These are phyloP conservation scores for Columba livia DNA, from an alignment of 2,113 vertebrate species.

Conservation along the genomic window DNA sequence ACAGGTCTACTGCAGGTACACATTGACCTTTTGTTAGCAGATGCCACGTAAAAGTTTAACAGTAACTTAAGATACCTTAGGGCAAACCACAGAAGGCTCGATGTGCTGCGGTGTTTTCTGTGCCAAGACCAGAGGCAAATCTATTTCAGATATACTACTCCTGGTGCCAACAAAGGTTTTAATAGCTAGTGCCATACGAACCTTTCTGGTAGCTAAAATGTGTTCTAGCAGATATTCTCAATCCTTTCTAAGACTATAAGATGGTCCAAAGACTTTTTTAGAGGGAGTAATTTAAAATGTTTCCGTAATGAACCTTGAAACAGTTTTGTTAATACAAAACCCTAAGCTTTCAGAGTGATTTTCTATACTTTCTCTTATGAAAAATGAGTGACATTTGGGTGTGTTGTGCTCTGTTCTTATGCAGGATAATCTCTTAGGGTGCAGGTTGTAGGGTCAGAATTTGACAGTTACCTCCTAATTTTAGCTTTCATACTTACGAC, in stretches of 20 bases:
- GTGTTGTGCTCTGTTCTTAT: neutral
- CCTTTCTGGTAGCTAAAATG: neutral
- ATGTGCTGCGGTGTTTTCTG: neutral
- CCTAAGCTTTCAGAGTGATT: neutral
- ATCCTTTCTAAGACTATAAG: neutral
- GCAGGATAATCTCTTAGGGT: neutral
- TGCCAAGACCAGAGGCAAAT: neutral
- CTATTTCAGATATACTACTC: neutral
- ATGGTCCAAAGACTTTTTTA: neutral
- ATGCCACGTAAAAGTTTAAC: too few species aligned
- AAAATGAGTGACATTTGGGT: neutral
- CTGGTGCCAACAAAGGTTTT: neutral
- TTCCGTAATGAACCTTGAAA: neutral
- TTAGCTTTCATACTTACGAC: neutral
- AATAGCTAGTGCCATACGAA: neutral
- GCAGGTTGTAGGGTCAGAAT: neutral
- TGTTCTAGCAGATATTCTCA: neutral
- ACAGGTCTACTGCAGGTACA: neutral
- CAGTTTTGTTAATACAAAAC: neutral
- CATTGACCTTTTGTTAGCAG: too few species aligned
- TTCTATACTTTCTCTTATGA: neutral
- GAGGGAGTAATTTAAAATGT: neutral
- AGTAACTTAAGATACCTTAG: too few species aligned
- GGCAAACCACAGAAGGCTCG: neutral
- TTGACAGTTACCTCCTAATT: neutral